Base-by-base conservation (phyloP, 1,140 invertebrate species). In the Zaprionus capensis region DNA sequence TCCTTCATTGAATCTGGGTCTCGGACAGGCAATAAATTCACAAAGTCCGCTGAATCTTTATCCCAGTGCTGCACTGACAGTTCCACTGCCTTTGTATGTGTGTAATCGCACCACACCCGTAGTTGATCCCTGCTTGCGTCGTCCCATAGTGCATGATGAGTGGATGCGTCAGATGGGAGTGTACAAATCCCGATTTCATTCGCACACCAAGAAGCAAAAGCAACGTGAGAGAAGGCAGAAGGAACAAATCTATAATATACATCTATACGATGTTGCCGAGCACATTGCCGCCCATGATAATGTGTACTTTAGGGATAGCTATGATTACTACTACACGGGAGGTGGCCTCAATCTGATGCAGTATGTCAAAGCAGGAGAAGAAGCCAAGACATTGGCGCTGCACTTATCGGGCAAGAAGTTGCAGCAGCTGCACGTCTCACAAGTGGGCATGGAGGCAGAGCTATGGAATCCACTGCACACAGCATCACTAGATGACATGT, bases 321-420 rank as follows among this genome's bases (percentile, higher is more conserved):
- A 85, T 31, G 85, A 90, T 53, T 90, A 90, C 31, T 85, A 90
- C 22, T 90, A 90, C 36, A 90, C 82, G 0, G 85, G 86, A 5
- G 85, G 85, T 28, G 79, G 77, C 41, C 58, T 90, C 1, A 71
- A 64, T 49, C 36, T 72, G 6, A 28, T 91, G 62, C 34, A 46
- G 0, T 75, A 76, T 15, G 22, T 26, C 0, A 11, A 28, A 15
- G 66, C 58, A 4, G 46, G 36, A 2, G 38, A 66, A 4, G n/a
- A 66, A 0, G 11, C 24, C 4, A 58, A 46, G 26, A 34, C 12
- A 7, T 17, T 90, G 62, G 81, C 68, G 0, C 15, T 90, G 61
- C 85, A 90, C 62, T 79, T 80, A 0, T 74, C 76, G 12, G 85
- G 86, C 14, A 31, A 64, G 1, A 58, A 58, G 20, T 59, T 82